Evolutionary conservation across 2,888 invertebrate species (phyloP).

Genomic region (Leptinotarsa peninsularis): DNA sequence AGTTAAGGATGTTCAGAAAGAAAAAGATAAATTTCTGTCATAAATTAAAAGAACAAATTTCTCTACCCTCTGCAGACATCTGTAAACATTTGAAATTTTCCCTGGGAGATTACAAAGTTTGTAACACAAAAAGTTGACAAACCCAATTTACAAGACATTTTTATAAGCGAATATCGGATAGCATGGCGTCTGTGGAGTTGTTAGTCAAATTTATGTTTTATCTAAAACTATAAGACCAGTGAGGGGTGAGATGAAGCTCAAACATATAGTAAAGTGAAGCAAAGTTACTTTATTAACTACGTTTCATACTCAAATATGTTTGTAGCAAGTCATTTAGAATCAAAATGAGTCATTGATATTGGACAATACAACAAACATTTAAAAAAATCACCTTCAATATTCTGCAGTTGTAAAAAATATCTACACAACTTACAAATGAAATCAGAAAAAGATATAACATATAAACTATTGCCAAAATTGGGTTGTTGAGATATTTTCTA

Average conservation of each 20-base stretch:
- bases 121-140: slow-evolving; percentile 49
- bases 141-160: slow-evolving; percentile 52
- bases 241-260: not conserved
- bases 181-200: slow-evolving; percentile 39
- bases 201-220: slow-evolving; percentile 28
- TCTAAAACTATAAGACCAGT: not conserved
- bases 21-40: slow-evolving; percentile 38
- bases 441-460: no score
- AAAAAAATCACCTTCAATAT: no score
- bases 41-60: slow-evolving; percentile 35
- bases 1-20: slow-evolving; percentile 20
- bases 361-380: no score
- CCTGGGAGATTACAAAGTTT: slow-evolving; percentile 48
- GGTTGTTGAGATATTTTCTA: no score
- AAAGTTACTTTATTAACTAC: no score
- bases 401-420: no score
- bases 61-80: slow-evolving; percentile 35
- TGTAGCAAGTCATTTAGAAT: no score
- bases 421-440: no score
- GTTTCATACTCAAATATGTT: no score
- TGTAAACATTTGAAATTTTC: slow-evolving; percentile 46
- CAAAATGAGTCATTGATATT: no score
- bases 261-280: no score
- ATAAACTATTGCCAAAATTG: no score
- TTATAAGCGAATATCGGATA: slow-evolving; percentile 42